Percentiles rank a stretch among this genome's conserved stretches.
Conservation (phyloP, 2,797 vertebrate genomes). For the Ataeniobius toweri region DNA sequence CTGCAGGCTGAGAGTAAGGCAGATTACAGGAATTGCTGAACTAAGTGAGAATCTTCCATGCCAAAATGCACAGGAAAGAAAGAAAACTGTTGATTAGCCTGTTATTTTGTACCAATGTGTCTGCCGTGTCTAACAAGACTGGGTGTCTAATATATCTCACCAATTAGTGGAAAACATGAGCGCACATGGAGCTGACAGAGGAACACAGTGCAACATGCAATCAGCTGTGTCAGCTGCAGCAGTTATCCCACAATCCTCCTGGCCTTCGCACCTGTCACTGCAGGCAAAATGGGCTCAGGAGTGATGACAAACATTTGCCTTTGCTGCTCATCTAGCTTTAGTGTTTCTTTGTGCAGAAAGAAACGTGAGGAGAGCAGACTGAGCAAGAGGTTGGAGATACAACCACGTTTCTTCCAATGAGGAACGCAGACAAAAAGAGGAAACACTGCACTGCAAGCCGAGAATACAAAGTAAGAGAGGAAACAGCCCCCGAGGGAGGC, state of each 20-base stretch:
- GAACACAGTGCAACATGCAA: constrained; percentile 5
- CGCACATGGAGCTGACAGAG: neutral
- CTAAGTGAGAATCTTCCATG: neutral
- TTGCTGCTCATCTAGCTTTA: constrained; percentile 28
- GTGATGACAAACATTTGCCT: constrained; percentile 16
- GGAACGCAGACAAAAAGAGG: constrained; percentile 19
- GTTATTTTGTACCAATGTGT: neutral
- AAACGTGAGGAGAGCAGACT: constrained; percentile 29
- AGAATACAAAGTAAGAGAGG: constrained; percentile 50
- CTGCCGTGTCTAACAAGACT: neutral
- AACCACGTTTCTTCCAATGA: constrained; percentile 13
- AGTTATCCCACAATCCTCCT: constrained; percentile 30
- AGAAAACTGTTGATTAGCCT: neutral
- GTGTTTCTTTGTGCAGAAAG: constrained; percentile 8
- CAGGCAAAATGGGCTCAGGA: constrained; percentile 16
- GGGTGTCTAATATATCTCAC: neutral
- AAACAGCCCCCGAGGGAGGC: constrained; percentile 58
- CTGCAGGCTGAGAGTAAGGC: neutral
- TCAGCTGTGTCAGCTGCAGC: constrained; percentile 30
- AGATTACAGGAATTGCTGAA: neutral
- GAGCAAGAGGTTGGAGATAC: constrained; percentile 19
- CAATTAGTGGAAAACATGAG: constrained; percentile 2
- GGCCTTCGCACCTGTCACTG: constrained; percentile 22
- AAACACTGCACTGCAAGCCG: neutral
- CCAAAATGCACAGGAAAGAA: neutral